A percentile compares a stretch with the other conserved stretches of the same genome.
phyloP scores from a whole-genome alignment of 2,797 vertebrate genomes.

The Sciaenops ocellatus region DNA sequence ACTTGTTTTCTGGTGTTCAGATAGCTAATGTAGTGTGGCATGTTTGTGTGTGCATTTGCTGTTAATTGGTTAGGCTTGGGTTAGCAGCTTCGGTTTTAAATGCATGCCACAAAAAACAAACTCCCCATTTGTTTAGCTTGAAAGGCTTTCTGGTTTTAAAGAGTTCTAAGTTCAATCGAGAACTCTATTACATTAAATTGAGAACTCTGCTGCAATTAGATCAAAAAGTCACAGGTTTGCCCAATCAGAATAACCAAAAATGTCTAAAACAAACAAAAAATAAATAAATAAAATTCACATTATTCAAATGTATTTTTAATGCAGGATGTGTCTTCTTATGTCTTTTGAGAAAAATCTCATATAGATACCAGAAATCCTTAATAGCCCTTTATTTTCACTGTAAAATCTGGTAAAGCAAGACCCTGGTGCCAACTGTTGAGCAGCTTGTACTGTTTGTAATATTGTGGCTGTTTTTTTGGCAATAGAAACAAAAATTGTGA shows the following conservation, averaged over 20 bases:
- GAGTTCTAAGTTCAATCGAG: not conserved
- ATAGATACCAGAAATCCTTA: not conserved
- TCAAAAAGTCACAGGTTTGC: not conserved
- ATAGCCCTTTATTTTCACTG: not conserved
- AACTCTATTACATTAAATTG: not conserved
- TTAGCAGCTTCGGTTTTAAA: not conserved
- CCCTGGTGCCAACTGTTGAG: not conserved
- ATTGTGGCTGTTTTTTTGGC: not conserved
- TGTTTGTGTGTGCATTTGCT: constrained; percentile 12
- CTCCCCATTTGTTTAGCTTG: not conserved
- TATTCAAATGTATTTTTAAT: not conserved
- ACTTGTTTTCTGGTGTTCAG: not conserved
- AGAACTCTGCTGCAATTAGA: not conserved
- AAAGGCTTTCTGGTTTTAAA: constrained; percentile 5
- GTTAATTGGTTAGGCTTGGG: constrained; percentile 4
- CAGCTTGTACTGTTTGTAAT: not conserved
- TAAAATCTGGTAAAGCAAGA: not conserved
- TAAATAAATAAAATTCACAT: not conserved
- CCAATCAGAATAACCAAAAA: not conserved
- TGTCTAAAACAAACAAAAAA: not conserved
- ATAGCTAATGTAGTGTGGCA: not conserved
- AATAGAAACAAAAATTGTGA: not conserved
- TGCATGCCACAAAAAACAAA: constrained; percentile 2
- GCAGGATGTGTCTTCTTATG: not conserved
- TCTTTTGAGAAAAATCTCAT: not conserved